Evolutionary conservation across 2,797 vertebrate genomes (phyloP).

Genomic region (Heterohyrax brucei): DNA sequence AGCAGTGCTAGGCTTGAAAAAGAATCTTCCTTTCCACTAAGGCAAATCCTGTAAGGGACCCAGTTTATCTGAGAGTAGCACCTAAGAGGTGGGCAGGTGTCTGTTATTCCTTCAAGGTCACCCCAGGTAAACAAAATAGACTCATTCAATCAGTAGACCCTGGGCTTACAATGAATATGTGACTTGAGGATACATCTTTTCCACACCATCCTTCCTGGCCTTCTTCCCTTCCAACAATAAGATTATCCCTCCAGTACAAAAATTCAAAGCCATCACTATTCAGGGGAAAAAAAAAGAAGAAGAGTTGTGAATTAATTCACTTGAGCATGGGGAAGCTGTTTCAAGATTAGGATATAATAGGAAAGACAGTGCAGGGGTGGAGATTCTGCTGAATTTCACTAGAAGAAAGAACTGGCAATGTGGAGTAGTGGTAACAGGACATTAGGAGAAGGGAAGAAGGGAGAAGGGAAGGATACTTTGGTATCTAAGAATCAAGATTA

Average conservation of each 20-base stretch:
- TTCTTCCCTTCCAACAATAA: background rate
- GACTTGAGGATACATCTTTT: background rate
- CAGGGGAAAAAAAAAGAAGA: background rate
- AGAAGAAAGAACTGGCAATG: background rate
- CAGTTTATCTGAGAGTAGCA: background rate
- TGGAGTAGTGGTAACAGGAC: background rate
- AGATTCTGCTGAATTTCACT: background rate
- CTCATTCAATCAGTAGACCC: background rate
- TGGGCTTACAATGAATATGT: background rate
- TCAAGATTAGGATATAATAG: background rate
- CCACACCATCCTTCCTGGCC: background rate
- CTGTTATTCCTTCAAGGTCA: background rate
- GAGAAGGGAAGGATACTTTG: too few relatives aligned
- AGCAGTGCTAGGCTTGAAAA: background rate
- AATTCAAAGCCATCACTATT: background rate
- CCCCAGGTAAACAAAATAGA: background rate
- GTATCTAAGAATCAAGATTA: background rate
- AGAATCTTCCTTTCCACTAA: slow-evolving; percentile 32
- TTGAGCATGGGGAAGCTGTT: background rate
- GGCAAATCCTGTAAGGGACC: background rate
- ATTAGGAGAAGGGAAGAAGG: background rate
- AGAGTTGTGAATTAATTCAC: background rate
- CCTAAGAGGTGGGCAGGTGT: background rate
- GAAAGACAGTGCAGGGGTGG: background rate
- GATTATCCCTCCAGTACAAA: background rate